phyloP scores from a whole-genome alignment of 1,140 invertebrate species.

The Drosophila quadrilineata region DNA sequence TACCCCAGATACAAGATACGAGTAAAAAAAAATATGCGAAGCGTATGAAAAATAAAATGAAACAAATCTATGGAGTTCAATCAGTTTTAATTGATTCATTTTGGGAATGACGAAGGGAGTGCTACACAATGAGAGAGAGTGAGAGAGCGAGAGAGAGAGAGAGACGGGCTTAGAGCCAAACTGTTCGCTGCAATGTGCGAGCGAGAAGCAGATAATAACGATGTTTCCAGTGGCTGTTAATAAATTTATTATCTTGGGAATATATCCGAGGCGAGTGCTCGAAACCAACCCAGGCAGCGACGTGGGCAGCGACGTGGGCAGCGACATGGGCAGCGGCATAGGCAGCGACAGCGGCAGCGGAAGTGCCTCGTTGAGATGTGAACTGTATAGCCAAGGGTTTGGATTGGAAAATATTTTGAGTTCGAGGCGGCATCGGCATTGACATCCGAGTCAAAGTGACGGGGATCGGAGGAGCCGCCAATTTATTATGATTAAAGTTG shows the following conservation, averaged over 20 bases:
- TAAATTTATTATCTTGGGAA: conserved; percentile 80
- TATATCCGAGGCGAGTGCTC: conserved; percentile 29
- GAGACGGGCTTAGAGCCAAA: conserved; percentile 11
- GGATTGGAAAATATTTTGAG: neutral
- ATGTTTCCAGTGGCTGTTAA: conserved; percentile 56
- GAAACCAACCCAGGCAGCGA: neutral
- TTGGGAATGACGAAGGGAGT: conserved; percentile 15
- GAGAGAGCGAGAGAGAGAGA: neutral
- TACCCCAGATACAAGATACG: conserved; percentile 58
- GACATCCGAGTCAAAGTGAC: conserved; percentile 16
- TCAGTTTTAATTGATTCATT: conserved; percentile 80
- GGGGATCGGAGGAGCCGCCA: conserved; percentile 50
- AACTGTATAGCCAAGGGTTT: conserved; percentile 49
- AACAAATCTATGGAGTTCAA: conserved; percentile 71
- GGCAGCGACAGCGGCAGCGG: conserved; percentile 29
- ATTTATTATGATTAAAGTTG: conserved; percentile 76
- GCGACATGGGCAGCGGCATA: neutral
- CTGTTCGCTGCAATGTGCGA: conserved; percentile 26
- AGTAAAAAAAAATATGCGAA: neutral
- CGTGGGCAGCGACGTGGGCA: neutral
- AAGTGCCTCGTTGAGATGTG: conserved; percentile 73
- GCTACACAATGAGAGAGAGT: neutral
- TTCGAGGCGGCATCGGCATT: neutral
- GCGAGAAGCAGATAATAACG: conserved; percentile 68
- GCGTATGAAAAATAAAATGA: neutral